Percentiles rank a stretch among this genome's conserved stretches.
Evolutionary conservation across 2,797 vertebrate genomes (phyloP).

Genomic region (Acridotheres tristis): DNA sequence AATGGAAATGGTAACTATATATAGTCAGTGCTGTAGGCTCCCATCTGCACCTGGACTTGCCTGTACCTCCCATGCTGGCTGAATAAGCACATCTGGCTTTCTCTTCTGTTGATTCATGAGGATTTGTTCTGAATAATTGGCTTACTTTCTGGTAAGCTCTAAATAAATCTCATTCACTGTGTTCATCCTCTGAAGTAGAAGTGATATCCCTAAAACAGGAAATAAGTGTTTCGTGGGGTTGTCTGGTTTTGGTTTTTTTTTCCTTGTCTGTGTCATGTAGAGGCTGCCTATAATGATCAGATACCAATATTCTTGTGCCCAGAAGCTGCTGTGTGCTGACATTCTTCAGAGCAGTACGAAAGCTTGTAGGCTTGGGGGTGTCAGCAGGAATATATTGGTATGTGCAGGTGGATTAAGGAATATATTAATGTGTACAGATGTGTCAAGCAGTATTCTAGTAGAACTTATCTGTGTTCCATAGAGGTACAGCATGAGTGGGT

Average conservation of each 20-base stretch:
- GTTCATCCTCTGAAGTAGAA: conserved; percentile 1
- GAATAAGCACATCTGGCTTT: conserved; percentile 17
- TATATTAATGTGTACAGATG: neutral
- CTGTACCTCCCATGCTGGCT: neutral
- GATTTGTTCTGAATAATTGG: conserved; percentile 41
- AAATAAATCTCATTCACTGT: neutral
- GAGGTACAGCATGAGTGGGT: neutral
- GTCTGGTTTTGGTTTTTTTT: neutral
- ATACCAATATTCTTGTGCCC: neutral
- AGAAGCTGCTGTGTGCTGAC: neutral
- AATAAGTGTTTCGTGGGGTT: neutral
- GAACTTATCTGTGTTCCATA: neutral
- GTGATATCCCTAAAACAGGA: neutral
- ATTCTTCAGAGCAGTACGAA: neutral
- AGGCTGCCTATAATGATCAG: neutral
- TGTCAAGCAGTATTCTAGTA: neutral
- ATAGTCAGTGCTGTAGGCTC: neutral
- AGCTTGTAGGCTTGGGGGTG: neutral
- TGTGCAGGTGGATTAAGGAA: neutral
- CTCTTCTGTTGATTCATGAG: neutral
- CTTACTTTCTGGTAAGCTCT: conserved; percentile 41
- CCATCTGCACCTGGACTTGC: neutral
- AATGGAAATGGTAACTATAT: conserved; percentile 92
- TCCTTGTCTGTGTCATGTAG: neutral
- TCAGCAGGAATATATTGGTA: neutral